Conservation (phyloP, 2,888 invertebrate genomes). For the Ophion obscuratus region DNA sequence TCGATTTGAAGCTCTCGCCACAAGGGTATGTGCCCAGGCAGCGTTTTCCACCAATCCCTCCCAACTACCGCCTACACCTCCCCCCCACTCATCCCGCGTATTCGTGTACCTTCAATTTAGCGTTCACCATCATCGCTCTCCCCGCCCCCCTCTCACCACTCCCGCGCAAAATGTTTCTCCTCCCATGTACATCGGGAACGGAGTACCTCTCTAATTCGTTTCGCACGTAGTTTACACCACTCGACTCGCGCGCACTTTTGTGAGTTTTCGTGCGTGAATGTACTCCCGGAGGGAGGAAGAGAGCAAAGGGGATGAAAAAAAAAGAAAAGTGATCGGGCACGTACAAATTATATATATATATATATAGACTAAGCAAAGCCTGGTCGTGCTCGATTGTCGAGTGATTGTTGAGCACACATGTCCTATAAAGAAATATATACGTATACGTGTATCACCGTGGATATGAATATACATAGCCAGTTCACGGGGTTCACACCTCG, state of each 20-base stretch:
- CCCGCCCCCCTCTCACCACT: neutral
- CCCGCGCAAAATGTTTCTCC: constrained; percentile 47
- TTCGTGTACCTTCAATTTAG: neutral
- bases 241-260: constrained; percentile 62
- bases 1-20: neutral
- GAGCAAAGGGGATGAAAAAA: constrained; percentile 21
- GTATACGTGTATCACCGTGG: constrained; percentile 46
- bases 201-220: constrained; percentile 44
- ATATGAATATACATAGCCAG: constrained; percentile 45
- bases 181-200: constrained; percentile 3
- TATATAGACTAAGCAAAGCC: constrained; percentile 25
- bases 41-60: too few species aligned
- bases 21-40: neutral
- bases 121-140: neutral
- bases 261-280: constrained; percentile 50
- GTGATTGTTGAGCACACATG: constrained; percentile 63
- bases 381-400: constrained; percentile 64
- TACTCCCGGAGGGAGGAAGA: constrained; percentile 6
- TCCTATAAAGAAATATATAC: constrained; percentile 36
- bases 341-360: neutral
- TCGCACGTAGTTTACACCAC: constrained; percentile 28
- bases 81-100: neutral
- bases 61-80: too few species aligned
- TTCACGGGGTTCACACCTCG: constrained; percentile 74
- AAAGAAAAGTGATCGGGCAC: constrained; percentile 35